A percentile compares a stretch with the other conserved stretches of the same genome.
These are phyloP conservation scores for Tachina grossa DNA, from an alignment of 2,888 invertebrate species.

Conservation along the genomic window DNA sequence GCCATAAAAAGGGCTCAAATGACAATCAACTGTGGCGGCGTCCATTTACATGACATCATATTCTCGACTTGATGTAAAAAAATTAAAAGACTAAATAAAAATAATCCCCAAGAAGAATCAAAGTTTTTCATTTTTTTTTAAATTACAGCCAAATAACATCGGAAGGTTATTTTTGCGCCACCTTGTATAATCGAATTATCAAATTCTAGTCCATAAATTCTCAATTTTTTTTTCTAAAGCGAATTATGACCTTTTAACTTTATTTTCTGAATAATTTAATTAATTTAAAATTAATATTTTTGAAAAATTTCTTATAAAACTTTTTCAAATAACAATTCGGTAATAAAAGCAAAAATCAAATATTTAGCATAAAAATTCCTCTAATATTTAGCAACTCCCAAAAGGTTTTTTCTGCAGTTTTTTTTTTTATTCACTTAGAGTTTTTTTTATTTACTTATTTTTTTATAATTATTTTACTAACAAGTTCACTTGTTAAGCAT, in stretches of 20 bases:
- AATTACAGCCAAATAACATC: too few species aligned
- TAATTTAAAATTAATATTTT: too few species aligned
- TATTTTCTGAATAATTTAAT: neutral
- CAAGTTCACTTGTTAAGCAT: constrained; percentile 69
- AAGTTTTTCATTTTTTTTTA: too few species aligned
- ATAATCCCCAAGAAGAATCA: too few species aligned
- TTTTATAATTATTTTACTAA: constrained; percentile 49
- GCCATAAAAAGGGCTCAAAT: too few species aligned
- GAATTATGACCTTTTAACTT: neutral
- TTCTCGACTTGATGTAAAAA: too few species aligned
- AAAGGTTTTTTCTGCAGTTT: neutral
- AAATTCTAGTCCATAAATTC: too few species aligned
- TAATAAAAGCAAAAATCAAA: constrained; percentile 56
- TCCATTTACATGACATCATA: too few species aligned
- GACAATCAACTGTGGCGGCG: too few species aligned
- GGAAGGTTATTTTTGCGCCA: accelerated
- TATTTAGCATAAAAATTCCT: constrained; percentile 65
- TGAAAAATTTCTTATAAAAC: neutral
- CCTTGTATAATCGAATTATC: too few species aligned
- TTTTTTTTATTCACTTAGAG: neutral
- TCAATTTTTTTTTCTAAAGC: too few species aligned
- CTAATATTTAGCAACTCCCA: constrained; percentile 69
- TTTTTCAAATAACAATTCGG: constrained; percentile 14
- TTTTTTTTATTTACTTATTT: constrained; percentile 29
- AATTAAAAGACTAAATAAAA: too few species aligned